Evolutionary conservation across 2,888 invertebrate species (phyloP).

Genomic region (Glyphotaelius pellucidus): DNA sequence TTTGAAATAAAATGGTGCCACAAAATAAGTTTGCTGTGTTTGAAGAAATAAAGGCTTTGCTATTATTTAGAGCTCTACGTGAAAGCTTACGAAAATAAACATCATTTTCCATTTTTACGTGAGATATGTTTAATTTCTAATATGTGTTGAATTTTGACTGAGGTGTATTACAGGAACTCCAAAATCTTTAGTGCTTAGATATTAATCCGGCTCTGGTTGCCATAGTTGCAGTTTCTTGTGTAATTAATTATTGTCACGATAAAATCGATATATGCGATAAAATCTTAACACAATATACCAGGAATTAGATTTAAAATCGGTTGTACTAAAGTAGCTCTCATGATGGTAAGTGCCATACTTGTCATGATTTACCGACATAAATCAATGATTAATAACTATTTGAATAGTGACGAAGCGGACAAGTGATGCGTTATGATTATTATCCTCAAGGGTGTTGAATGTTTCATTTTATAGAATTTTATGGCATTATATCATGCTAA

Average conservation of each 20-base stretch:
- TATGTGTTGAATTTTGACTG: no score
- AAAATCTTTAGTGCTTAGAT: no score
- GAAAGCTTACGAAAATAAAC: no score
- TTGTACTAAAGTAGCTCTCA: neutral
- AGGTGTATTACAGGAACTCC: no score
- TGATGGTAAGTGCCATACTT: neutral
- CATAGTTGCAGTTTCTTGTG: neutral
- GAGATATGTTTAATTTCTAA: no score
- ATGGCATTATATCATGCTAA: neutral
- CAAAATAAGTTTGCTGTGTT: no score
- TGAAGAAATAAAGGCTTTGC: no score
- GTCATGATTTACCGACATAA: neutral
- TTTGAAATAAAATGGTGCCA: no score
- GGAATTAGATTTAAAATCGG: neutral
- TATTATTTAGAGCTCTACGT: no score
- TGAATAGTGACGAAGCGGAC: neutral
- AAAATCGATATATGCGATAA: neutral
- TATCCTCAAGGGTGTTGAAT: neutral
- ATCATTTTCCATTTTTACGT: no score
- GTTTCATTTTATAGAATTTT: neutral
- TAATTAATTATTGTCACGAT: neutral
- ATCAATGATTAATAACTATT: neutral
- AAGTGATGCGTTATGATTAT: neutral
- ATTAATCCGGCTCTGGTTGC: neutral
- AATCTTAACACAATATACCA: neutral